Evolutionary conservation across 2,113 vertebrate genomes (phyloP).

Genomic region (Coreoperca whiteheadi): DNA sequence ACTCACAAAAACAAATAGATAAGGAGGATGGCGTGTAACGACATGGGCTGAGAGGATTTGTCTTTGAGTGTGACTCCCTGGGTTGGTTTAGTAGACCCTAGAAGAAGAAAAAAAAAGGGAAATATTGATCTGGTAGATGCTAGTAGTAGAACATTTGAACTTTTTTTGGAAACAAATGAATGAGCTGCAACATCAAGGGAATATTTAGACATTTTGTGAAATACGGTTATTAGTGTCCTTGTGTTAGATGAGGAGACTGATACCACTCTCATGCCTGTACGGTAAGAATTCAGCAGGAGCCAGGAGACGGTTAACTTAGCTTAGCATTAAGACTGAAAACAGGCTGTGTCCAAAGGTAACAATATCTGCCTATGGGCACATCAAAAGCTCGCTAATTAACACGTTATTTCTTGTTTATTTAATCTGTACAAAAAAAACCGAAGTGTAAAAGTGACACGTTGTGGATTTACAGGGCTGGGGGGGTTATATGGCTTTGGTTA

Average conservation of each 20-base stretch:
- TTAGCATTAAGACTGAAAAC: not conserved
- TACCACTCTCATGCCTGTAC: not conserved
- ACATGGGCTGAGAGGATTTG: slow-evolving; percentile 78
- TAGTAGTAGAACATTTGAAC: not conserved
- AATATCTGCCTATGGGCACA: not conserved
- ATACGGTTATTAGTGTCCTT: not conserved
- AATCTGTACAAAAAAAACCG: not conserved
- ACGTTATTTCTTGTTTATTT: not conserved
- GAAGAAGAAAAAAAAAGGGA: not conserved
- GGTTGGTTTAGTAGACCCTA: slow-evolving; percentile 79
- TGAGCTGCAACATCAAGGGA: not conserved
- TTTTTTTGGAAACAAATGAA: not conserved
- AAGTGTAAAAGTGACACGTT: no score
- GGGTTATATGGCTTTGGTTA: not conserved
- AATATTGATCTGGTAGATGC: not conserved
- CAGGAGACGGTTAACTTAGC: not conserved
- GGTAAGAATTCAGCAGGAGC: not conserved
- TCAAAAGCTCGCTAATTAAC: not conserved
- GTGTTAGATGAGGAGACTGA: not conserved
- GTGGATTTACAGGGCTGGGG: not conserved
- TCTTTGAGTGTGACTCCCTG: slow-evolving; percentile 68
- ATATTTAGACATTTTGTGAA: not conserved
- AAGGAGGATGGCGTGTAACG: slow-evolving; percentile 87
- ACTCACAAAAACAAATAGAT: slow-evolving; percentile 94
- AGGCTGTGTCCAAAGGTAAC: not conserved